These are phyloP conservation scores for Hipparchia semele DNA, from an alignment of 2,888 invertebrate species.

Conservation along the genomic window DNA sequence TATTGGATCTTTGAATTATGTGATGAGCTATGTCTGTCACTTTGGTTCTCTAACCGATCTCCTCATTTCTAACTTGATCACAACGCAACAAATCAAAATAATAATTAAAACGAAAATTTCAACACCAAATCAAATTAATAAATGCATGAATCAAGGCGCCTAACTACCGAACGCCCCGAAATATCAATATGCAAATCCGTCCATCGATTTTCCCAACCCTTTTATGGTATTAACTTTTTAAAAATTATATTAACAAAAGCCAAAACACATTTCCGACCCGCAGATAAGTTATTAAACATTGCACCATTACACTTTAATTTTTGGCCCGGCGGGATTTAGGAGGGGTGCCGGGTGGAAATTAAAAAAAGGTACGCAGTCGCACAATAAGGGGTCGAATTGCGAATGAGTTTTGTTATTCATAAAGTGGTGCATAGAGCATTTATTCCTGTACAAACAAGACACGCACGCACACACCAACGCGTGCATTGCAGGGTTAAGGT, in stretches of 20 bases:
- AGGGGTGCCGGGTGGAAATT: conserved; percentile 65
- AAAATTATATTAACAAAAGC: conserved; percentile 78
- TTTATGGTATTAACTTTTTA: conserved; percentile 60
- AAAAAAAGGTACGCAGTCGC: conserved; percentile 54
- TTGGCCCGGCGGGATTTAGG: conserved; percentile 71
- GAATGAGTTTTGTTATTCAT: conserved; percentile 75
- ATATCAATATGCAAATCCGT: conserved; percentile 31
- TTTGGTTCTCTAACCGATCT: too few relatives aligned
- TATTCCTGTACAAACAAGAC: conserved; percentile 26
- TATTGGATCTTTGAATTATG: too few relatives aligned
- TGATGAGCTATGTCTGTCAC: too few relatives aligned
- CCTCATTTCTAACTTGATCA: too few relatives aligned
- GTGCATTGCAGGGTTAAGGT: conserved; percentile 31
- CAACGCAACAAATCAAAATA: neutral
- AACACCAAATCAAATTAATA: neutral
- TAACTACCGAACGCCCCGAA: conserved; percentile 7
- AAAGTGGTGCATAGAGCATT: conserved; percentile 26
- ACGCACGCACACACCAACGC: conserved; percentile 2
- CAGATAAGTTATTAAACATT: conserved; percentile 80
- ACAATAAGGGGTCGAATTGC: conserved; percentile 52
- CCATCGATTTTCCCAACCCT: conserved; percentile 52
- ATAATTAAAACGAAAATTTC: neutral
- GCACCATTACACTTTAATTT: conserved; percentile 82
- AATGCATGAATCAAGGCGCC: neutral
- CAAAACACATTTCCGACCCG: conserved; percentile 69